Conservation (phyloP, 2,113 vertebrate genomes). For the Protobothrops mucrosquamatus region DNA sequence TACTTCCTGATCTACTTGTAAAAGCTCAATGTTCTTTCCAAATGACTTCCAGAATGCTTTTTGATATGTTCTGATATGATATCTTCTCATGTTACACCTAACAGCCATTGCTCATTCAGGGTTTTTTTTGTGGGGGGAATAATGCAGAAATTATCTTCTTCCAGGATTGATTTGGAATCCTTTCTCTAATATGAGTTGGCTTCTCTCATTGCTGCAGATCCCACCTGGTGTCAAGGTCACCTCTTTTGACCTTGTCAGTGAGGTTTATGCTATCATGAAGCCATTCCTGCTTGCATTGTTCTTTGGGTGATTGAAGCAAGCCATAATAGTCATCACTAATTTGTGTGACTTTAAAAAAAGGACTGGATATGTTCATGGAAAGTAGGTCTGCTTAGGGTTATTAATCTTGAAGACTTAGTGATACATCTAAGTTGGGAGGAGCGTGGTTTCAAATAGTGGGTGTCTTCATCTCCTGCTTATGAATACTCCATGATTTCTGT, state of each 20-base stretch:
- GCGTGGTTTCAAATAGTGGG: background rate
- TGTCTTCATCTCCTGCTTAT: background rate
- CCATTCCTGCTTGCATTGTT: background rate
- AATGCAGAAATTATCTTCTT: background rate
- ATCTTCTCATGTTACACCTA: background rate
- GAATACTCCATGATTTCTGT: background rate
- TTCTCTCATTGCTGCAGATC: background rate
- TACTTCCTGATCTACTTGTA: background rate
- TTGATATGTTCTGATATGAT: background rate
- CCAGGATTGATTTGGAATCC: background rate
- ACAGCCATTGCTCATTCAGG: background rate
- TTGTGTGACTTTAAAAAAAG: background rate
- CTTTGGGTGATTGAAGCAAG: background rate
- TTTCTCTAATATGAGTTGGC: background rate
- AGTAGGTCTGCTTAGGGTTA: background rate
- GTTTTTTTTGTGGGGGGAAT: background rate
- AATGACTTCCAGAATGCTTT: background rate
- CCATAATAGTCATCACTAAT: background rate
- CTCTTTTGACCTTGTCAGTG: background rate
- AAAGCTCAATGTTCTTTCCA: background rate
- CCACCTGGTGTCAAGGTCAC: background rate
- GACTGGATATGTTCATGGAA: background rate
- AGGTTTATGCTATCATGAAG: background rate
- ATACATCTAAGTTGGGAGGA: background rate
- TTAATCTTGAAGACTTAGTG: background rate